phyloP scores from a whole-genome alignment of 2,113 vertebrate genomes.

The Nycticorax nycticorax region DNA sequence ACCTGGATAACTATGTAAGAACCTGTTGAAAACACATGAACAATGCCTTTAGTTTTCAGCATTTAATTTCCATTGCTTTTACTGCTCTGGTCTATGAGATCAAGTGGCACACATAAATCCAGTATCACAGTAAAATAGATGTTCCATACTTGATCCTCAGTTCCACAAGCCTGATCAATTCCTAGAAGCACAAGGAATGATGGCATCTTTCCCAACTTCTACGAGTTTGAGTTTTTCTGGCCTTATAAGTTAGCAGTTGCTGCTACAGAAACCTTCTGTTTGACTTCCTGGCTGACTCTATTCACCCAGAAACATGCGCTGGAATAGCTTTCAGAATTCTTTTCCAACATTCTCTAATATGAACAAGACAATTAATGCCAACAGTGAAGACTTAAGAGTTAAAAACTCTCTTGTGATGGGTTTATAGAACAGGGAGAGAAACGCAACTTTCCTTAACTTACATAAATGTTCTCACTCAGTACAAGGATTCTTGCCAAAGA shows the following conservation, averaged over 20 bases:
- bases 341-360: not conserved
- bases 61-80: not conserved
- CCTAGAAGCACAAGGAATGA: not conserved
- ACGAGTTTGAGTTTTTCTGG: not conserved
- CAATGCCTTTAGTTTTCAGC: not conserved
- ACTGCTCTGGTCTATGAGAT: not conserved
- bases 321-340: not conserved
- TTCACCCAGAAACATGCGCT: not conserved
- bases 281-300: not conserved
- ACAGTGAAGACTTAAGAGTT: not conserved
- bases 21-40: not conserved
- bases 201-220: not conserved
- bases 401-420: not conserved
- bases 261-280: not conserved
- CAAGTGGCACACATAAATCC: not conserved
- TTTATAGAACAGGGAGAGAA: not conserved
- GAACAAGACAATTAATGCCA: not conserved
- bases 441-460: not conserved
- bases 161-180: not conserved
- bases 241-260: not conserved
- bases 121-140: not conserved
- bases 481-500: not conserved
- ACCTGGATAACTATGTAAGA: not conserved
- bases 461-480: not conserved
- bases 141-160: not conserved